Conservation (phyloP, 1,140 invertebrate genomes). For the Dreissena rostriformis region DNA sequence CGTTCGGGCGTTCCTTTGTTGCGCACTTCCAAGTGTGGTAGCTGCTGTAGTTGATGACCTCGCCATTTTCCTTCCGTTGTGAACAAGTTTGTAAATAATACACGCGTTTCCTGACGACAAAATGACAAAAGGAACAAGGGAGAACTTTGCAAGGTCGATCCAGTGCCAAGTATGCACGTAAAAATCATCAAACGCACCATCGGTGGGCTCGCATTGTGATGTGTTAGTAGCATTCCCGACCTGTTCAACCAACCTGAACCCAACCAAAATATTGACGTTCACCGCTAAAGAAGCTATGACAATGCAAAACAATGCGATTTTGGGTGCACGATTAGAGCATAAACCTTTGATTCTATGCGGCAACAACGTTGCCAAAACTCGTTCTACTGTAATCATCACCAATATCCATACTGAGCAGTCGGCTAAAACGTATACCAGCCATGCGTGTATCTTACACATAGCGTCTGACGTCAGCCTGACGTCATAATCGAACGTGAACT, state of each 20-base stretch:
- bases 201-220: background rate
- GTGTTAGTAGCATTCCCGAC: background rate
- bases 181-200: background rate
- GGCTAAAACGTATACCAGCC: conserved; percentile 48
- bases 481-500: conserved; percentile 50
- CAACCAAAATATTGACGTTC: conserved; percentile 25
- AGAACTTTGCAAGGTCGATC: conserved; percentile 19
- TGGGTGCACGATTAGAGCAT: conserved; percentile 21
- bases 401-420: conserved; percentile 64
- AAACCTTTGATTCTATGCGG: conserved; percentile 49
- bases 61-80: background rate
- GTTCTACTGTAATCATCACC: conserved; percentile 63
- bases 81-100: conserved; percentile 7
- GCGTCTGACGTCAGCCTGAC: conserved; percentile 29
- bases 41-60: background rate
- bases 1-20: background rate
- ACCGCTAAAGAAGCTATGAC: background rate
- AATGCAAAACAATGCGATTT: background rate
- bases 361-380: conserved; percentile 57
- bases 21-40: background rate
- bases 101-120: conserved; percentile 2
- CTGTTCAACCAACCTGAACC: too few species aligned
- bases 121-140: background rate
- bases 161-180: background rate
- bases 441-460: conserved; percentile 60